Percentiles rank a stretch among this genome's conserved stretches.
phyloP scores from a whole-genome alignment of 2,888 invertebrate genomes.

The Himalopsyche anomala region DNA sequence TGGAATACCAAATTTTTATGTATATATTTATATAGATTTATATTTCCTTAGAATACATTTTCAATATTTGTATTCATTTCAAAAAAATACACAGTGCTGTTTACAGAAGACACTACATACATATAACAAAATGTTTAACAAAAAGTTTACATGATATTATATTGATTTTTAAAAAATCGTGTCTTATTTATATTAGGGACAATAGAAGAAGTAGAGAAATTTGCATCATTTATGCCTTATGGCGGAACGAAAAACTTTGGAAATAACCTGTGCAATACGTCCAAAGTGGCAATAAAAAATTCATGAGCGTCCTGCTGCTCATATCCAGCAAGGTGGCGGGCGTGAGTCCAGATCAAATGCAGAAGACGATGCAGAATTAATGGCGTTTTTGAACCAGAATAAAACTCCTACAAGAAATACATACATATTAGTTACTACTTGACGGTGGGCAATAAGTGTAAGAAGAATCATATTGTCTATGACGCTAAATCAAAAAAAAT shows the following conservation, averaged over 20 bases:
- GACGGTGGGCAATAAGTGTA: not conserved
- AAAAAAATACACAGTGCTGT: no score
- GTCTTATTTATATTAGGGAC: no score
- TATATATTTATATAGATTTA: no score
- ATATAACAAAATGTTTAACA: no score
- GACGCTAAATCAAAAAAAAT: no score
- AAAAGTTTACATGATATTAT: no score
- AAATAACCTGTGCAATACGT: constrained; percentile 87
- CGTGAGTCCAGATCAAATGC: constrained; percentile 98
- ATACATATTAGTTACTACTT: constrained; percentile 9
- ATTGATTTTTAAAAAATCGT: not conserved
- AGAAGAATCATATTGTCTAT: no score
- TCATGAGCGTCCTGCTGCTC: constrained; percentile 99
- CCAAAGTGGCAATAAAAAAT: constrained; percentile 96
- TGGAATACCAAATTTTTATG: no score
- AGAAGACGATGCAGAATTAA: constrained; percentile 92
- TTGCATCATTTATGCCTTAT: not conserved
- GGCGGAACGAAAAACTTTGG: constrained; percentile 41
- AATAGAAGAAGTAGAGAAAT: not conserved
- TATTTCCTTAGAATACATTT: no score
- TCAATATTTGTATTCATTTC: no score
- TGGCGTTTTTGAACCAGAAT: constrained; percentile 92
- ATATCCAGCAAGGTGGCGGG: constrained; percentile 94
- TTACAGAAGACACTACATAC: no score
- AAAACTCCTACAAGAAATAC: constrained; percentile 85